Base-by-base conservation (phyloP, 2,888 invertebrate species). In the Macaria liturata region DNA sequence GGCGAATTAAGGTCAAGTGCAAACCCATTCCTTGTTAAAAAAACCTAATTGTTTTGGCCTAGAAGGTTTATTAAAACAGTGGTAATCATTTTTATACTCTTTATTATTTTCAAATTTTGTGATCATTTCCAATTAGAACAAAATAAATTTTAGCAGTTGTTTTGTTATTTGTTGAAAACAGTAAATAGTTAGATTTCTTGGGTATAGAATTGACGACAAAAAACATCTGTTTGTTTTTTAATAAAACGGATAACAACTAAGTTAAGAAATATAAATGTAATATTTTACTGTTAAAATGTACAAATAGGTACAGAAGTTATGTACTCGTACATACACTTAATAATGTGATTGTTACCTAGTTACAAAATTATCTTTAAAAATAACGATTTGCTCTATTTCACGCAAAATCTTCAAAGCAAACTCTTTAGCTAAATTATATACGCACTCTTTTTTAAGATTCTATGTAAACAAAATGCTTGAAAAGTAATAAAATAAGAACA, bases 51-150 rank as follows among this genome's bases (percentile, higher is more conserved):
- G 34, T 7, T 37, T 37, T 6, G 3, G 34, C 4, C 34, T 37
- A 6, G 2, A 59, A 50, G 20, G 20, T 20, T 20, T 20, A 20
- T 20, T 57, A 51, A 63, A 65, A 65, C 65, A 63, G 42, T 56
- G 20, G 46, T 63, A 7, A 20, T 47, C 6, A 43, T 49, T 65
- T 81, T 81, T 75, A 71, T 70, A 76, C 20, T 76, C 74, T 64
- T 79, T 75, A 80, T 72, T 82, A 75, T 77, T 57, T 62, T 47
- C 61, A 65, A 65, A 67, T 54, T 61, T 57, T 59, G 58, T 59
- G 61, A 57, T 50, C 45, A 51, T 55, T 59, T 54, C 30, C 44
- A 57, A 57, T 53, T 8, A 4, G 46, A 57, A 31, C 39, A 62
- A 58, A 53, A 39, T 42, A 50, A 52, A 40, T 47, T 51, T 49